These are phyloP conservation scores for Pseudomyrmex pallidus DNA, from an alignment of 1,140 invertebrate species.

Conservation along the genomic window DNA sequence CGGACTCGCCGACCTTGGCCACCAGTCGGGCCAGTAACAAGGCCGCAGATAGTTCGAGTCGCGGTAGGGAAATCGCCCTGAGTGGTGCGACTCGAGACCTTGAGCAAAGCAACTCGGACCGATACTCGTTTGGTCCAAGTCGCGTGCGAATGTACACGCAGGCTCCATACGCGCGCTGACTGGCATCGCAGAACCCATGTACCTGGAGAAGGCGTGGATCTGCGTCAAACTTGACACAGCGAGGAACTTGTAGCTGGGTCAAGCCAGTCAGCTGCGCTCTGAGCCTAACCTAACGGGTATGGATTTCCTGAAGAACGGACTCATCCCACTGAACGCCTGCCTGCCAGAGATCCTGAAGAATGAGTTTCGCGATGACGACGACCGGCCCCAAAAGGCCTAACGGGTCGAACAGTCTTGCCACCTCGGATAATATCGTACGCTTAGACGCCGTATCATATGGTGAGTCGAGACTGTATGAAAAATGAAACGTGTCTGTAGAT, in stretches of 20 bases:
- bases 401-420: neutral
- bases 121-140: neutral
- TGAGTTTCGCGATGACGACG: neutral
- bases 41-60: constrained; percentile 66
- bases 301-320: neutral
- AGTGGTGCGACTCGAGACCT: constrained; percentile 74
- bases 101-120: constrained; percentile 34
- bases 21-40: constrained; percentile 56
- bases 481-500: neutral
- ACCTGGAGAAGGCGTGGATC: neutral
- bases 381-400: neutral
- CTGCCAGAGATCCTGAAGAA: neutral
- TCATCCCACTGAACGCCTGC: neutral
- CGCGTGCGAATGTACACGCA: neutral
- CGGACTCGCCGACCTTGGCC: neutral
- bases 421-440: neutral
- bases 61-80: constrained; percentile 72
- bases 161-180: neutral
- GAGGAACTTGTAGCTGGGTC: neutral
- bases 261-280: neutral
- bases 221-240: neutral
- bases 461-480: neutral
- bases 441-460: too few species aligned
- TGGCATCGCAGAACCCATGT: neutral
- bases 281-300: neutral